Base-by-base conservation (phyloP, 2,797 vertebrate genomes). In the Dryobates pubescens region DNA sequence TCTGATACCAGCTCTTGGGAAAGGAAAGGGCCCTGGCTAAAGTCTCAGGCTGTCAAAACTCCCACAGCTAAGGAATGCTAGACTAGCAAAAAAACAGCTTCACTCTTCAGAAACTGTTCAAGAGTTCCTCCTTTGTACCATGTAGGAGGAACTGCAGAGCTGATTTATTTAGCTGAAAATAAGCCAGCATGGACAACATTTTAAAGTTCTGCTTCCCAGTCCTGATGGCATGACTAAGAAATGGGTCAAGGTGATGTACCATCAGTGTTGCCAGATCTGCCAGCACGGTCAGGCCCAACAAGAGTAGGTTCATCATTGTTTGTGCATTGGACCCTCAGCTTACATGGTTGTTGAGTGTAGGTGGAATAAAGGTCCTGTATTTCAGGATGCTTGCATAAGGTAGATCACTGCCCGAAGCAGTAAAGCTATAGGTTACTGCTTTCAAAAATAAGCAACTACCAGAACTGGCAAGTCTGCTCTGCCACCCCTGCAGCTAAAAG, bases 91-190 rank as follows among this genome's bases (percentile, higher is more conserved):
- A 92, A 13, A 1, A 30, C n/a, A 51, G 51, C 64, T 87, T 74
- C 32, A 78, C 22, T 61, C 58, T 80, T 57, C 56, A 87, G 69
- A 77, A 90, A 62, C 56, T 36, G 26, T 77, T 45, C 27, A 61
- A 86, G 13, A 59, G 56, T 65, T 88, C 65, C 81, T 95, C 83
- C 78, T 93, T 65, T 73, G 45, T 76, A 34, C 59, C 56, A 38
- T 0, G 61, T 58, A 91, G 90, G 88, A 92, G 78, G 78, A 88
- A 68, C 26, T 47, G 61, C 57, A 92, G 58, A 72, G 9, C 41
- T 78, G 56, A 90, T 83, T 94, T 88, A 89, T 87, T 71, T 56
- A 56, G 62, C 58, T 90, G 75, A 82, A 91, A 90, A 56, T 20
- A 68, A 82, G 83, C 81, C 79, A 82, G 65, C 62, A 76, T 7